These are phyloP conservation scores for Timema cristinae DNA, from an alignment of 2,888 invertebrate species.

Conservation along the genomic window DNA sequence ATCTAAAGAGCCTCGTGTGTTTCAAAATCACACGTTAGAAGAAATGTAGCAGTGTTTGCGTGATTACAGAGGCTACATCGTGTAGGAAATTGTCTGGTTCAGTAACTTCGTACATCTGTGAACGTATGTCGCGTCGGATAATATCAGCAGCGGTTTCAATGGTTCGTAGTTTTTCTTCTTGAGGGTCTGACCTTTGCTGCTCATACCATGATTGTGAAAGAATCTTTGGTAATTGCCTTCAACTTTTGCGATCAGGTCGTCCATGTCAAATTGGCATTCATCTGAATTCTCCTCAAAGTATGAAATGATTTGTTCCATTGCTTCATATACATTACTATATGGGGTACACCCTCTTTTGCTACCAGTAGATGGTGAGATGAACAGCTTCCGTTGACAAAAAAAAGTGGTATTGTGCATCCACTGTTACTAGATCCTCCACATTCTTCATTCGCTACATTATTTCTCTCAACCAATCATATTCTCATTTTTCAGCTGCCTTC, in stretches of 20 bases:
- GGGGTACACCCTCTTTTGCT: neutral
- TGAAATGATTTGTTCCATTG: neutral
- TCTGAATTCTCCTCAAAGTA: neutral
- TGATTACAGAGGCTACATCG: neutral
- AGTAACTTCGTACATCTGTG: neutral
- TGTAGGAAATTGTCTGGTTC: neutral
- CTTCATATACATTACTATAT: neutral
- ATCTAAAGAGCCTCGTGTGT: neutral
- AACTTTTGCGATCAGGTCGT: neutral
- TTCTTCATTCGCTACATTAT: neutral
- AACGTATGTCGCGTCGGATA: neutral
- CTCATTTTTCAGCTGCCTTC: constrained; percentile 5
- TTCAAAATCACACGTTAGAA: neutral
- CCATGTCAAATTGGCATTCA: neutral
- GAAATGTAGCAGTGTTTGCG: neutral
- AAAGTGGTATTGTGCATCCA: neutral
- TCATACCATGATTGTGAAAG: neutral
- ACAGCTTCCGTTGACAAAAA: neutral
- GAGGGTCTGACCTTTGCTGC: neutral
- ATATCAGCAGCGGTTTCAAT: neutral
- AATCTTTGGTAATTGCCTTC: neutral
- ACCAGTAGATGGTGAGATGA: neutral
- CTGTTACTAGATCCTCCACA: neutral
- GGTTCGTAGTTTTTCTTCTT: neutral
- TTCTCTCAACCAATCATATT: neutral